Conservation (phyloP, 1,140 invertebrate genomes). For the Popillia japonica region DNA sequence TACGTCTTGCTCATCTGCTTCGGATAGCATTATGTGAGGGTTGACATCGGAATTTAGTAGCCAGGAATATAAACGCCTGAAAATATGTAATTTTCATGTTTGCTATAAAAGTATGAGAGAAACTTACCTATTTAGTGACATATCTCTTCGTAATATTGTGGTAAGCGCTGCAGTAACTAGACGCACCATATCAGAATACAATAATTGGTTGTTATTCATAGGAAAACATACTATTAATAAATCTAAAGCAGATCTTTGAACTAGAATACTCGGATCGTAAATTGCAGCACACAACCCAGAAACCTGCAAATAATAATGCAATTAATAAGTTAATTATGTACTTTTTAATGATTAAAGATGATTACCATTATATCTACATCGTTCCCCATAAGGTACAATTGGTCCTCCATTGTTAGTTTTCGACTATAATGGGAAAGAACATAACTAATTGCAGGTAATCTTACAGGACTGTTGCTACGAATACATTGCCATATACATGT, state of each 20-base stretch:
- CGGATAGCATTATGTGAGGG: constrained; percentile 54
- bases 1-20: constrained; percentile 48
- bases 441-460: constrained; percentile 85
- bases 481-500: constrained; percentile 91
- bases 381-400: constrained; percentile 85
- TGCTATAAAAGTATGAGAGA: background rate
- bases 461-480: constrained; percentile 81
- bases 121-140: constrained; percentile 83
- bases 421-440: constrained; percentile 85
- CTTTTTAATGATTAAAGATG: background rate
- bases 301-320: constrained; percentile 53
- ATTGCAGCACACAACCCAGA: constrained; percentile 70
- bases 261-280: constrained; percentile 83
- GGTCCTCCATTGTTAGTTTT: constrained; percentile 83
- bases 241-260: constrained; percentile 88
- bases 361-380: constrained; percentile 85
- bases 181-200: constrained; percentile 76
- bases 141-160: constrained; percentile 87
- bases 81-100: constrained; percentile 59
- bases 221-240: constrained; percentile 87
- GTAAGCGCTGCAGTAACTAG: constrained; percentile 82
- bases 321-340: background rate
- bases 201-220: constrained; percentile 82
- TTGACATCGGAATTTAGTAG: constrained; percentile 78
- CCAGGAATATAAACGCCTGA: constrained; percentile 79